A percentile compares a stretch with the other conserved stretches of the same genome.
phyloP scores from a whole-genome alignment of 2,888 invertebrate genomes.

The Limnephilus lunatus region DNA sequence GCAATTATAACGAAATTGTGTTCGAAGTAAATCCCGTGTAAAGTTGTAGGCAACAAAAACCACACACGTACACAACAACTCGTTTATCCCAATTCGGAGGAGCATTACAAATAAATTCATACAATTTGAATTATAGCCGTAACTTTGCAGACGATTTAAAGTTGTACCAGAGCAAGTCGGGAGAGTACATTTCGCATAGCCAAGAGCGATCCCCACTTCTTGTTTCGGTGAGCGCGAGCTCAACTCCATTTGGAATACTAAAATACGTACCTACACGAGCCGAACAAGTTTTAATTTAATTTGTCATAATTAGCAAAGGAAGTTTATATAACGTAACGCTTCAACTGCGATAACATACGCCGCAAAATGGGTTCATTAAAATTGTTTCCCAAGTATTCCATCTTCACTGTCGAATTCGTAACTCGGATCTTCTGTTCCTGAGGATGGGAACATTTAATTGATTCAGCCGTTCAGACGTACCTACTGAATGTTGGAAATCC shows the following conservation, averaged over 20 bases:
- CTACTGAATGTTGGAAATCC: not conserved
- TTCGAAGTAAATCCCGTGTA: not conserved
- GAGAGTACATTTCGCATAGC: slow-evolving; percentile 51
- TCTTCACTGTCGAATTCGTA: slow-evolving; percentile 12
- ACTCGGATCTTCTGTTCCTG: not conserved
- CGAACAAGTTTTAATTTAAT: slow-evolving; percentile 57
- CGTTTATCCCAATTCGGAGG: slow-evolving; percentile 41
- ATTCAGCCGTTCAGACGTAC: not conserved
- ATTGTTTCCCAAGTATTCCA: slow-evolving; percentile 35
- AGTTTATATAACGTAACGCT: slow-evolving; percentile 31
- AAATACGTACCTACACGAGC: slow-evolving; percentile 20
- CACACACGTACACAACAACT: slow-evolving; percentile 20
- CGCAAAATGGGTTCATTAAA: slow-evolving; percentile 47
- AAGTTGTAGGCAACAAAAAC: slow-evolving; percentile 29
- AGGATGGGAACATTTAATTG: not conserved
- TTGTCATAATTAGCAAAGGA: slow-evolving; percentile 55
- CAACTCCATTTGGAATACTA: slow-evolving; percentile 30
- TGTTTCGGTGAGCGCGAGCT: slow-evolving; percentile 37
- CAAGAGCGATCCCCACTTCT: slow-evolving; percentile 46
- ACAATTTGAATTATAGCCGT: slow-evolving; percentile 63
- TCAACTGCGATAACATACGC: slow-evolving; percentile 38
- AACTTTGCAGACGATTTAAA: slow-evolving; percentile 66
- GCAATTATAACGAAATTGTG: not conserved
- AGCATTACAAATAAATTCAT: slow-evolving; percentile 60
- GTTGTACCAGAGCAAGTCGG: slow-evolving; percentile 51